Base-by-base conservation (phyloP, 2,113 vertebrate species). In the Panthera tigris region DNA sequence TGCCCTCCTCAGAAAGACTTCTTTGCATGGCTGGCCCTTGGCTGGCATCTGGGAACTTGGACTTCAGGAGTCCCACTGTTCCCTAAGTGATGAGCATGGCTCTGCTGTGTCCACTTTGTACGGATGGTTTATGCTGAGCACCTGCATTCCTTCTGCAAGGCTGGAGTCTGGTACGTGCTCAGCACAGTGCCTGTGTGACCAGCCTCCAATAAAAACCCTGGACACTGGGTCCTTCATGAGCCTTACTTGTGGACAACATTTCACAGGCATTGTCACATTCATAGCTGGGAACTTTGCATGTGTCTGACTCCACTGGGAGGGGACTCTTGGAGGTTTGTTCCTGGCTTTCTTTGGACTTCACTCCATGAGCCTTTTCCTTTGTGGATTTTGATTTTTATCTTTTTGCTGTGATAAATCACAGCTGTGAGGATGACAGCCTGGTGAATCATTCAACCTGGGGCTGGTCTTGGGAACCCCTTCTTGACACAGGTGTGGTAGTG, bases 401-500 rank as follows among this genome's bases (percentile, higher is more conserved):
- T 76, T 79, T 39, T 21, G 3, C 39, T 45, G 19, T 5, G 39
- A 52, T 41, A 86, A n/a, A 29, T 80, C 27, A 74, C n/a, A 74
- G 48, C 31, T 36, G 14, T 1, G 6, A 68, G 36, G 27, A 36
- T 14, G 16, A 61, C 48, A 18, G 76, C 29, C 57, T 83, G 13
- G 3, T 27, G 61, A 61, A 91, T 14, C 41, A 21, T 0, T 39
- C 29, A 33, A 78, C 1, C 39, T 14, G 39, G 25, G 8, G 48
- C 15, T 74, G 11, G 14, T 84, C n/a, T 36, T 33, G 27, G 78
- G 68, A 19, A 18, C 25, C 31, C 36, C 27, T 15, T 8, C 5
- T 10, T 50, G 6, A 27, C 13, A 21, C 21, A 7, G 39, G 2
- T 15, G 0, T 25, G 14, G 27, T 12, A 7, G 15, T 33, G 12